Evolutionary conservation across 2,888 invertebrate species (phyloP), one percentile per base, ranked within the genome.

Genomic region (Ceratothoa steindachneri): DNA sequence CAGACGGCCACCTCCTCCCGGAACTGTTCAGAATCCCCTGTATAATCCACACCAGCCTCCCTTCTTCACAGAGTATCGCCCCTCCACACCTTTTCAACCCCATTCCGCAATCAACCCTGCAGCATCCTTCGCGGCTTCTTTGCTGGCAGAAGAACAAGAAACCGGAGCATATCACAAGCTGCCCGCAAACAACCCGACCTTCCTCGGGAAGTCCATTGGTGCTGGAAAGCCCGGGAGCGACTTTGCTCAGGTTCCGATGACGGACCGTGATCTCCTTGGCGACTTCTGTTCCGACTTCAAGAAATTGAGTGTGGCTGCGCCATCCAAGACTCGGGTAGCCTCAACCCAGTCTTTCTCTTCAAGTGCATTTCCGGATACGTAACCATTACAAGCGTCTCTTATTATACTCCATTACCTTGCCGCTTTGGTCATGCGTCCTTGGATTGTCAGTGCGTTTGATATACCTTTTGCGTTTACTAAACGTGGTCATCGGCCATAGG

Each of bases 201-300:
- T 69, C 72, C 1, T 41, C 69, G 7, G 7, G 15, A 9, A 5
- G 7, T 41, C 41, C 41, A 9, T 15, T 15, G 5, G 7, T 15
- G 5, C 41, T 15, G 41, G 41, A 41, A 41, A 15, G 15, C n/a
- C n/a, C n/a, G n/a, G n/a, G n/a, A n/a, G n/a, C n/a, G 52, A 51
- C 1, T 15, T 51, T 51, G 19, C 15, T 51, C 2, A 60, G 27
- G 27, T 12, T 2, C 22, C 60, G 12, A 51, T 75, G 27, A 60
- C 76, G 7, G 71, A 77, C 28, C 70, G 53, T 28, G 73, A 77
- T 30, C 69, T 77, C 3, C 41, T 77, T 15, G 77, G 77, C 1
- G 77, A 77, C 30, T 77, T 77, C 53, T 77, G 73, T n/a, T 67
- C 73, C 19, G 77, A 77, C 51, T 77, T 77, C 41, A 72, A 77